These are phyloP conservation scores for Dipodomys stephensi DNA, from an alignment of 2,113 vertebrate genomes.

Conservation along the genomic window DNA sequence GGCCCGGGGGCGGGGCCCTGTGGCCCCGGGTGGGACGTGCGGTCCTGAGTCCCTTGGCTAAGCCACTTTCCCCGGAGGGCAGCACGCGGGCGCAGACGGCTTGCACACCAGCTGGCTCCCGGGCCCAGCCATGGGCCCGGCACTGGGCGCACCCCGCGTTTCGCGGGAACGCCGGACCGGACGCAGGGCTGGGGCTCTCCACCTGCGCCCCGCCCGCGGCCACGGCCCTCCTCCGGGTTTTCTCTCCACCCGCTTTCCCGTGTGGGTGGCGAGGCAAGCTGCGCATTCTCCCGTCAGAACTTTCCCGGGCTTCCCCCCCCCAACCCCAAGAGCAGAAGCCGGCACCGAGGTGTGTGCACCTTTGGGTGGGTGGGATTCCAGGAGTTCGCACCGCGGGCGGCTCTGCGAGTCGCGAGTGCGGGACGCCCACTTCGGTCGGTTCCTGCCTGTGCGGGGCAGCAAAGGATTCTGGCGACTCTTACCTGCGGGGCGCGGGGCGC, in stretches of 20 bases:
- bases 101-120: not conserved
- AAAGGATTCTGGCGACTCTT: not conserved
- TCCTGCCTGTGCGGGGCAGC: not conserved
- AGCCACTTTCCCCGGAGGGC: not conserved
- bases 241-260: not conserved
- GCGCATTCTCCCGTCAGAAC: not conserved
- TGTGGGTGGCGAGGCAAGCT: not conserved
- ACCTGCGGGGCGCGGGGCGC: not conserved
- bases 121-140: not conserved
- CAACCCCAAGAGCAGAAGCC: no score
- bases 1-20: no score
- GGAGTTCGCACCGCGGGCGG: not conserved
- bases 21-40: not conserved
- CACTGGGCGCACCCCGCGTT: not conserved
- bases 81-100: not conserved
- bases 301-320: not conserved
- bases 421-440: not conserved
- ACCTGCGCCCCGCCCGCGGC: not conserved
- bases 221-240: no score
- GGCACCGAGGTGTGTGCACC: not conserved
- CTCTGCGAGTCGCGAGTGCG: no score
- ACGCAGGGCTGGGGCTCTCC: accelerated
- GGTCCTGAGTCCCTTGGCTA: not conserved
- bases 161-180: no score
- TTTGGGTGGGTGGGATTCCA: not conserved